These are phyloP conservation scores for Indri indri DNA, from an alignment of 2,113 vertebrate species.

Conservation along the genomic window DNA sequence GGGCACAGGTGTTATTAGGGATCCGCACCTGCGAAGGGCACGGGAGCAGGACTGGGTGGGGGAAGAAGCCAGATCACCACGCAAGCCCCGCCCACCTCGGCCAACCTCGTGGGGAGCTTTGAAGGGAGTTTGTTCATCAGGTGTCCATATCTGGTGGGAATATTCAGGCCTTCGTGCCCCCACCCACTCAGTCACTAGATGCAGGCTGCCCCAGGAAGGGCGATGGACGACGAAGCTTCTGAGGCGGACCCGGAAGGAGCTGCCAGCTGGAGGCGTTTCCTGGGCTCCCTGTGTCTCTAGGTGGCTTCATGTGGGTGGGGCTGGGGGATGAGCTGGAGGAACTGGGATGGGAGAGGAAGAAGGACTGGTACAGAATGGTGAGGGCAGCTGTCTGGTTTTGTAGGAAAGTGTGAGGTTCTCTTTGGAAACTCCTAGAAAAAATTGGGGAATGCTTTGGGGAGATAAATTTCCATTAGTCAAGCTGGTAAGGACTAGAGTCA, in stretches of 20 bases:
- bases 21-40: not conserved
- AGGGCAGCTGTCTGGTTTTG: not conserved
- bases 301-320: not conserved
- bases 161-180: not conserved
- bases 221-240: not conserved
- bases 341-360: not conserved
- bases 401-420: not conserved
- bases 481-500: not conserved
- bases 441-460: not conserved
- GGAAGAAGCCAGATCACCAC: rapidly evolving
- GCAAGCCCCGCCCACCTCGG: not conserved
- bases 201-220: not conserved
- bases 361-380: not conserved
- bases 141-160: not conserved
- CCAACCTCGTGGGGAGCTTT: not conserved
- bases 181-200: rapidly evolving
- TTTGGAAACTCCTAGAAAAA: not conserved
- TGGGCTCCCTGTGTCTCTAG: not conserved
- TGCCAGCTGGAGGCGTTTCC: not conserved
- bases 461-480: not conserved
- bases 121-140: not conserved
- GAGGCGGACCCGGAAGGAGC: not conserved
- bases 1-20: not conserved
- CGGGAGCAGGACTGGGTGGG: rapidly evolving
- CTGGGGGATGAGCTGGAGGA: not conserved